phyloP scores from a whole-genome alignment of 1,140 invertebrate species.

The Cryptotermes secundus region DNA sequence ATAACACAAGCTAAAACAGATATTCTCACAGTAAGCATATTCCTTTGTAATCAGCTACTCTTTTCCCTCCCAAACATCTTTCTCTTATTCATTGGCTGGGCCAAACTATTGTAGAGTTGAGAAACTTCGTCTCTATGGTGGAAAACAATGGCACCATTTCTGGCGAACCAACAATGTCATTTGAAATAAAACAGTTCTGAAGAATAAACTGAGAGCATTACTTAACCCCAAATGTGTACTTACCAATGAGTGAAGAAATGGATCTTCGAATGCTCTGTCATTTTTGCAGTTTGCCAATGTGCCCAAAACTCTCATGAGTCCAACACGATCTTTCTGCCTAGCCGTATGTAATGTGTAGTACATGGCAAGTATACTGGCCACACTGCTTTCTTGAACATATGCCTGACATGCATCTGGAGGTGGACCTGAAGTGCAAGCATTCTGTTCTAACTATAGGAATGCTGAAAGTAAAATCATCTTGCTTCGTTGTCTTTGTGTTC shows the following conservation, averaged over 20 bases:
- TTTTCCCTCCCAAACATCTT: too few species aligned
- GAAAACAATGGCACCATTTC: too few species aligned
- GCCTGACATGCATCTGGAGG: conserved; percentile 90
- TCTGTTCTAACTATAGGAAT: background rate
- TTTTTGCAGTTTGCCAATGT: conserved; percentile 88
- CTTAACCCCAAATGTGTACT: conserved; percentile 37
- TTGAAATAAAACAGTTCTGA: background rate
- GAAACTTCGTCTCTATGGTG: too few species aligned
- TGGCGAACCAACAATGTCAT: too few species aligned
- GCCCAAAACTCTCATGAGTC: conserved; percentile 82
- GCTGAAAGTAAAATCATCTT: too few species aligned
- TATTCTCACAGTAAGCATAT: too few species aligned
- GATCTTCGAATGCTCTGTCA: conserved; percentile 91
- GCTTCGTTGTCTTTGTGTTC: too few species aligned
- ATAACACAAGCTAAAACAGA: too few species aligned
- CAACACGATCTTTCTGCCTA: conserved; percentile 77
- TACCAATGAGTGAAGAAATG: conserved; percentile 88
- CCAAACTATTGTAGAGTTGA: too few species aligned
- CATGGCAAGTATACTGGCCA: conserved; percentile 91
- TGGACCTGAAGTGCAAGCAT: conserved; percentile 58
- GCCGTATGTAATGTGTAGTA: conserved; percentile 91
- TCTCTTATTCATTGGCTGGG: background rate
- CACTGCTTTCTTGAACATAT: conserved; percentile 84
- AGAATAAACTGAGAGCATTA: conserved; percentile 36
- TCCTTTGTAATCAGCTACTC: too few species aligned